phyloP scores from a whole-genome alignment of 2,113 vertebrate genomes.

The Pagrus major region DNA sequence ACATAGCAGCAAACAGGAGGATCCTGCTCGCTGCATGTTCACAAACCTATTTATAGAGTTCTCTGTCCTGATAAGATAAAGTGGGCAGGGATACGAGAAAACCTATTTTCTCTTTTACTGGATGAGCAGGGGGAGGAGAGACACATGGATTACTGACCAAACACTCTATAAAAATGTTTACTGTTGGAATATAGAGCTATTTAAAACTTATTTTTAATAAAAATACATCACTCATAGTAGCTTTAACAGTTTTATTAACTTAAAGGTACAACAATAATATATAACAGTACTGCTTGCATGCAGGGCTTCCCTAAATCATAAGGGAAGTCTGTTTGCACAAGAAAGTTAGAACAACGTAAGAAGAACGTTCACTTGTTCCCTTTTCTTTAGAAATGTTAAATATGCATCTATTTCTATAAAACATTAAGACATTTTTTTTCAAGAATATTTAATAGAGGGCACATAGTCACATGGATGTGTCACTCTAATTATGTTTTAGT shows the following conservation, averaged over 20 bases:
- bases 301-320: neutral
- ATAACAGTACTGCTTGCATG: neutral
- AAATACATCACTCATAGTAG: too few species aligned
- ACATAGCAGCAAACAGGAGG: too few species aligned
- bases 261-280: neutral
- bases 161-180: too few species aligned
- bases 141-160: too few species aligned
- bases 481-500: neutral
- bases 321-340: neutral
- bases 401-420: neutral
- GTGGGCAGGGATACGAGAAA: too few species aligned
- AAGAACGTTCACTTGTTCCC: neutral
- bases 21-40: too few species aligned
- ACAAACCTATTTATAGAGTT: too few species aligned
- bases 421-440: neutral
- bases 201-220: too few species aligned
- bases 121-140: too few species aligned
- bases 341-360: neutral
- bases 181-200: too few species aligned
- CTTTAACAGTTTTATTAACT: neutral
- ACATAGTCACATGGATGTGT: neutral
- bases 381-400: neutral
- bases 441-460: neutral
- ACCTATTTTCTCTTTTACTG: too few species aligned
- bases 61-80: too few species aligned